These are phyloP conservation scores for Drosophila borealis DNA, from an alignment of 2,888 invertebrate species.

Conservation along the genomic window DNA sequence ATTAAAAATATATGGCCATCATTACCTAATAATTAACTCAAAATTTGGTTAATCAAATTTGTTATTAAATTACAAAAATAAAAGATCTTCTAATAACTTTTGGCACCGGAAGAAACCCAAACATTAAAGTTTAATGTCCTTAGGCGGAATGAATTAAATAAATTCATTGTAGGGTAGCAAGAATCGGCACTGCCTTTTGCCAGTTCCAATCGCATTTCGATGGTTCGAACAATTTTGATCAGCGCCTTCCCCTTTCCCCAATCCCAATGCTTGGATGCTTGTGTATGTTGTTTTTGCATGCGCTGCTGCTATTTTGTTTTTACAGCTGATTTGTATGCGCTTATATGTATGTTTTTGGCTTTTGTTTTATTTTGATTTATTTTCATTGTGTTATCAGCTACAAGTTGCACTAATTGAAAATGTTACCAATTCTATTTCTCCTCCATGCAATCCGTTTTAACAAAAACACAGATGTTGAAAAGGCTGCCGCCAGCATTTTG, in stretches of 20 bases:
- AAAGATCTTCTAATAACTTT: too few relatives aligned
- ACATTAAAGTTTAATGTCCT: conserved; percentile 2
- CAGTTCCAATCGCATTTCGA: conserved; percentile 7
- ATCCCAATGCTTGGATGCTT: conserved; percentile 12
- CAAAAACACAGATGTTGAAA: conserved; percentile 69
- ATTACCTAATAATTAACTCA: too few relatives aligned
- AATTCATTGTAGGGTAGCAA: conserved; percentile 34
- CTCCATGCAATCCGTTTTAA: conserved; percentile 45
- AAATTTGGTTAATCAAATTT: too few relatives aligned
- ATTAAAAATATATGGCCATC: too few relatives aligned
- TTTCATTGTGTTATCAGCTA: conserved; percentile 30
- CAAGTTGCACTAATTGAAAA: conserved; percentile 63
- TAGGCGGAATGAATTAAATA: conserved; percentile 8
- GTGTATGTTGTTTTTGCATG: conserved; percentile 35
- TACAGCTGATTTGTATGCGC: conserved; percentile 28
- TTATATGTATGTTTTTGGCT: conserved; percentile 18
- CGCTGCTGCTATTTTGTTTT: conserved; percentile 41
- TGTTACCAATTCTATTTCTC: conserved; percentile 59
- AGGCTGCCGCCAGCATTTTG: conserved; percentile 55
- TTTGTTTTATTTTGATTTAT: conserved; percentile 4
- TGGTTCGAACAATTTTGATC: conserved; percentile 1
- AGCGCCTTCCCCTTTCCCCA: too few relatives aligned
- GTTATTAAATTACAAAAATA: too few relatives aligned
- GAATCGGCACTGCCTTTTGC: not conserved
- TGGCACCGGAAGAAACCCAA: not conserved